Evolutionary conservation across 2,888 invertebrate species (phyloP).

Genomic region (Flexamia atlantica): DNA sequence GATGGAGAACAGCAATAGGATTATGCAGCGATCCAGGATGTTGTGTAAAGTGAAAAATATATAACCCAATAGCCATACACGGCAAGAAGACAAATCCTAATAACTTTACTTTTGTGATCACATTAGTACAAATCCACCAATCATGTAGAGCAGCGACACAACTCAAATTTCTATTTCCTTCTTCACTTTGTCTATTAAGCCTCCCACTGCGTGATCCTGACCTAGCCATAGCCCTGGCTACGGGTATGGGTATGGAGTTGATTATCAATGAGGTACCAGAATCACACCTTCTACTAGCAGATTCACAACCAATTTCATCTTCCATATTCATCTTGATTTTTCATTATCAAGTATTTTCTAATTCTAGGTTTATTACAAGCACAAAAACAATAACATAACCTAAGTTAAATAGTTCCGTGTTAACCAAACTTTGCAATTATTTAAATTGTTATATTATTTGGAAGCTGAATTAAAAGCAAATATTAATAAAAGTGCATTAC

Average conservation of each 20-base stretch:
- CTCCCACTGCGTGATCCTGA: not conserved
- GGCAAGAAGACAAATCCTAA: slow-evolving; percentile 14
- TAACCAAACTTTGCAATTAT: too few relatives aligned
- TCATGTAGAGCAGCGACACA: not conserved
- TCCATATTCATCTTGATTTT: not conserved
- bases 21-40: slow-evolving; percentile 25
- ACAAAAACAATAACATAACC: too few relatives aligned
- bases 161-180: not conserved
- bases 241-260: not conserved
- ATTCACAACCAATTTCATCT: slow-evolving; percentile 17
- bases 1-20: slow-evolving; percentile 16
- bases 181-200: not conserved
- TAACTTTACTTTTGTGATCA: slow-evolving; percentile 12
- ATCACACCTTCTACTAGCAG: not conserved
- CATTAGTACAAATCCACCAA: slow-evolving; percentile 18
- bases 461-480: too few relatives aligned
- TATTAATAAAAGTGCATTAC: too few relatives aligned
- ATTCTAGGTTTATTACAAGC: too few relatives aligned
- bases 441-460: too few relatives aligned
- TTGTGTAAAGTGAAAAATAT: slow-evolving; percentile 14
- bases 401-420: too few relatives aligned
- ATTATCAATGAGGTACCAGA: not conserved
- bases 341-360: too few relatives aligned
- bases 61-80: slow-evolving; percentile 5
- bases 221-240: not conserved